Evolutionary conservation across 2,797 vertebrate genomes (phyloP), one percentile per base, ranked within the genome.

Genomic region (Mus caroli): DNA sequence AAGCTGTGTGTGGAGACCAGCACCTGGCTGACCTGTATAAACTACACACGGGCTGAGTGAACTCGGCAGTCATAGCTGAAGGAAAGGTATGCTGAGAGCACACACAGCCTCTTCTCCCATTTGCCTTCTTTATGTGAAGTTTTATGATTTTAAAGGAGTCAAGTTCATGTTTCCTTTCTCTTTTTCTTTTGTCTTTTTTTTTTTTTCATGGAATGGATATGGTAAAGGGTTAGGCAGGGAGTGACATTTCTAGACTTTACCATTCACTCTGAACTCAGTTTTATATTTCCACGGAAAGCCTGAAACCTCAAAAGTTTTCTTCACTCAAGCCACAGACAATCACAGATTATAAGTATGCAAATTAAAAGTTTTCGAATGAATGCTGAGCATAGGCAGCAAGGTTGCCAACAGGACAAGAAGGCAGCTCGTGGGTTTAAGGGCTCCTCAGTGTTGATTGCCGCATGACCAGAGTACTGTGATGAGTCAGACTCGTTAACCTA

Each of bases 311-410:
- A 37, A 90, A 91, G 20, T 24, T 14, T 67, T 87, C 56, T 87
- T 94, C 62, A 76, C 50, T 79, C 17, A 89, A 62, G 67, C 64
- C 40, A 64, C 22, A 78, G 11, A 94, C 11, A 67, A 17, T 85
- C 56, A 80, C 58, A 92, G 94, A 90, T 91, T 88, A 46, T 73
- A 88, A 86, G 4, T 22, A 62, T 11, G 79, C 22, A 87, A 52
- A 80, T 75, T 73, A 28, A 84, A 91, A 92, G 34, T 92, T 52
- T 80, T 91, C 60, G 54, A 84, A 50, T 34, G 46, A 88, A 90
- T 58, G 6, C 54, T 67, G 3, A 95, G 79, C 46, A 50, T 64
- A 95, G 83, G 24, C 60, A 92, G 50, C 10, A 13, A 54, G 87
- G 52, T 37, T 84, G 82, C 28, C 83, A 78, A 56, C 17, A 60